phyloP scores from a whole-genome alignment of 2,888 invertebrate genomes.

The Acleris literana region DNA sequence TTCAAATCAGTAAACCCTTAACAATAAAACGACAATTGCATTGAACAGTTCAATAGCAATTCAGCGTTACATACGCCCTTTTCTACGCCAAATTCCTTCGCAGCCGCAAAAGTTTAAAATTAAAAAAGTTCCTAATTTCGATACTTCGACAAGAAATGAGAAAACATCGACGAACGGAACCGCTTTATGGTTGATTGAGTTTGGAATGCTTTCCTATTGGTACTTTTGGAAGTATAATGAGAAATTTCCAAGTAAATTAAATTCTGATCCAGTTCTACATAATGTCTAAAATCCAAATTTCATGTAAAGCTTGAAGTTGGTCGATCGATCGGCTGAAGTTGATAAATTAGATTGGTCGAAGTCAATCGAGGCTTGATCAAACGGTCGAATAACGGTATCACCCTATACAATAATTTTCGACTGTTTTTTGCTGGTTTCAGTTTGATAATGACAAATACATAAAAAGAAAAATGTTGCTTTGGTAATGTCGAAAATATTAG shows the following conservation, averaged over 20 bases:
- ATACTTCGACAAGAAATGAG: constrained; percentile 34
- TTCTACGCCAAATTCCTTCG: constrained; percentile 26
- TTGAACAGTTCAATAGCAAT: background rate
- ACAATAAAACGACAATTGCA: too few relatives aligned
- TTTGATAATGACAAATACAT: too few relatives aligned
- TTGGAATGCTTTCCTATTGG: constrained; percentile 14
- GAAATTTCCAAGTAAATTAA: constrained; percentile 32
- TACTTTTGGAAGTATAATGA: constrained; percentile 27
- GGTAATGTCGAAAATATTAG: too few relatives aligned
- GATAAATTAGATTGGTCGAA: too few relatives aligned
- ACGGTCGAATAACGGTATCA: too few relatives aligned
- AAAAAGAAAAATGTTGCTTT: too few relatives aligned
- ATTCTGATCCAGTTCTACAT: background rate
- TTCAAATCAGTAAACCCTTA: too few relatives aligned
- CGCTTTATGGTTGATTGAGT: constrained; percentile 20
- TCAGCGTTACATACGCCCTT: background rate
- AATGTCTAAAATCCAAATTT: background rate
- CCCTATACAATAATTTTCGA: too few relatives aligned
- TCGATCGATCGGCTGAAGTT: too few relatives aligned
- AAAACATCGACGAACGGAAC: constrained; percentile 23
- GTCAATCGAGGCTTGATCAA: too few relatives aligned
- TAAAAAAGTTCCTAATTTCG: constrained; percentile 52
- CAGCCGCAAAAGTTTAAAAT: constrained; percentile 48
- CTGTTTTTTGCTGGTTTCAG: too few relatives aligned
- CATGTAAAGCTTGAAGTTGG: background rate